phyloP scores from a whole-genome alignment of 2,797 vertebrate species.

The Ctenopoma multispine region DNA sequence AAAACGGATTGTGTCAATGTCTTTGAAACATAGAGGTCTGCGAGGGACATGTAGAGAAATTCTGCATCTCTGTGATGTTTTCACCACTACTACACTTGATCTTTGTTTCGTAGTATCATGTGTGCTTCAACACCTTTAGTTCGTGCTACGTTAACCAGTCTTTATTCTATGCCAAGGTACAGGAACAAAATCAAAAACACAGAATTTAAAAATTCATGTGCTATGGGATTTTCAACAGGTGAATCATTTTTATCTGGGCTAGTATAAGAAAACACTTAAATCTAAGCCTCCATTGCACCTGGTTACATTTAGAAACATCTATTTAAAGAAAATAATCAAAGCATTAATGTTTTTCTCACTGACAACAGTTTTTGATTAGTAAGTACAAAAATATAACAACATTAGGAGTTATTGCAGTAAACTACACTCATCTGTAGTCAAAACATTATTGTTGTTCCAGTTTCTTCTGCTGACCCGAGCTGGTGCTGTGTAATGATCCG shows the following conservation, averaged over 20 bases:
- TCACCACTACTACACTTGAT: slow-evolving; percentile 51
- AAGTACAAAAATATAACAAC: background rate
- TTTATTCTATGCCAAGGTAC: background rate
- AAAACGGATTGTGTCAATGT: slow-evolving; percentile 41
- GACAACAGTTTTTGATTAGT: background rate
- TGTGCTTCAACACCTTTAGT: slow-evolving; percentile 28
- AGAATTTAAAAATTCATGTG: slow-evolving; percentile 4
- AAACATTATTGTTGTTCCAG: background rate
- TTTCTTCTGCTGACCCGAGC: background rate
- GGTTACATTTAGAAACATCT: slow-evolving; percentile 11
- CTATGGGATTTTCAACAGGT: background rate
- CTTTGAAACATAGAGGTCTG: slow-evolving; percentile 56
- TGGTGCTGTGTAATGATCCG: background rate
- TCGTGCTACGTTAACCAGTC: slow-evolving; percentile 21
- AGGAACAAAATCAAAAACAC: background rate
- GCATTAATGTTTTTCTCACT: too few species aligned
- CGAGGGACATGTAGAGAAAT: slow-evolving; percentile 29
- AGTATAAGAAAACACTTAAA: background rate
- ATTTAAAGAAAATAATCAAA: background rate
- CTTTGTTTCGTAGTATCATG: slow-evolving; percentile 44
- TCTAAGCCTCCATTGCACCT: background rate
- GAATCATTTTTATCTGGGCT: slow-evolving; percentile 1
- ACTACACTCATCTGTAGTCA: background rate
- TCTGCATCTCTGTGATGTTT: slow-evolving; percentile 39
- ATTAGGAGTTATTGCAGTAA: background rate